phyloP scores from a whole-genome alignment of 2,888 invertebrate species.

The Crocallis elinguaria region DNA sequence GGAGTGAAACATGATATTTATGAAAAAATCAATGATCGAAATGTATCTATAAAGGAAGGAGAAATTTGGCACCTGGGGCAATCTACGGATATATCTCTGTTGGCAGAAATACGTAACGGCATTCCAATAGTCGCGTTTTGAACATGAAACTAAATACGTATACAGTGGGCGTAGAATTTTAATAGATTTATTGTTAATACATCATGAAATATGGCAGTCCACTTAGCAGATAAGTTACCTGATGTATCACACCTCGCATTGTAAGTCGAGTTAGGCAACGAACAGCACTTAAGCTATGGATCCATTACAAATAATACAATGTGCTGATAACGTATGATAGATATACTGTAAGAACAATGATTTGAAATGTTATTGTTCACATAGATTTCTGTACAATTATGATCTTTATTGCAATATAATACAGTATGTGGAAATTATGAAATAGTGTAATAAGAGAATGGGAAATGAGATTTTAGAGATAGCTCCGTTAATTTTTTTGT shows the following conservation, averaged over 20 bases:
- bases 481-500: too few relatives aligned
- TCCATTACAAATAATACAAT: conserved; percentile 21
- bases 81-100: too few relatives aligned
- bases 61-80: too few relatives aligned
- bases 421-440: conserved; percentile 5
- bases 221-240: conserved; percentile 14
- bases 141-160: too few relatives aligned
- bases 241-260: conserved; percentile 17
- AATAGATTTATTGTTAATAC: conserved; percentile 1
- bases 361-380: conserved; percentile 22
- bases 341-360: conserved; percentile 25
- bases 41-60: too few relatives aligned
- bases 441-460: background rate
- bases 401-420: conserved; percentile 6
- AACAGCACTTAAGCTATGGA: conserved; percentile 18
- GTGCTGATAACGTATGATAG: conserved; percentile 28
- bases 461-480: background rate
- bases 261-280: conserved; percentile 5
- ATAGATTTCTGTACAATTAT: conserved; percentile 7
- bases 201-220: conserved; percentile 2
- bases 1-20: too few relatives aligned
- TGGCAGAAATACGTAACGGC: too few relatives aligned
- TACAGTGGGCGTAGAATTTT: background rate
- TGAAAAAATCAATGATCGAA: too few relatives aligned
- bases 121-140: too few relatives aligned